Base-by-base conservation (phyloP, 2,113 vertebrate genomes). In the Eleginops maclovinus region DNA sequence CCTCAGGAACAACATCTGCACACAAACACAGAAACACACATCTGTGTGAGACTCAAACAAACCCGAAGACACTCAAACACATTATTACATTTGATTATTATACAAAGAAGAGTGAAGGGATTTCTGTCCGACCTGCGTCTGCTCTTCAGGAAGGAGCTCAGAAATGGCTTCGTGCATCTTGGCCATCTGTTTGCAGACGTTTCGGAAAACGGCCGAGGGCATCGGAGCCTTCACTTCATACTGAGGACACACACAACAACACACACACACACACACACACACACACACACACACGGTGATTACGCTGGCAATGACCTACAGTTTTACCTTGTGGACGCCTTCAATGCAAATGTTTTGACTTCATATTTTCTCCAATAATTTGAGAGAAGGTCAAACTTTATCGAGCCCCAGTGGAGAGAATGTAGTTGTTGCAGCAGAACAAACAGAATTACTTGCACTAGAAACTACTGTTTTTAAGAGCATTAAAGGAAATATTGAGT, bases 111-210 rank as follows among this genome's bases (percentile, higher is more conserved):
- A 41, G 31, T 16, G 31, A 13, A n/a, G 19, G 0, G 51, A 17
- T 22, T 2, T 0, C 6, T 7, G 16, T 1, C 81, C 92, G 75
- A 99, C 98, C 95, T 96, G 97, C 17, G 96, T 98, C 93, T 99
- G 98, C 17, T 98, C 97, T 77, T 97, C 96, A 0, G 98, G 98
- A 60, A 99, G 87, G 40, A 99, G 96, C 4, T 99, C 98, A 24
- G 88, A 93, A 86, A 99, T 97, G 87, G 98, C 98, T 94, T 99
- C 97, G 47, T 99, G 97, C 98, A 99, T 99, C 93, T 99, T 99
- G 6, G 95, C 93, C 95, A 97, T 97, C 89, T 99, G 98, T 87
- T 98, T 99, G 77, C 98, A 99, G 91, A 98, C 95, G 85, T 96
- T 97, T 70, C 98, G 96, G 94, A 99, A 97, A 90, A 97, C 99